Evolutionary conservation across 2,797 vertebrate genomes (phyloP).

Genomic region (Limnodromus scolopaceus): DNA sequence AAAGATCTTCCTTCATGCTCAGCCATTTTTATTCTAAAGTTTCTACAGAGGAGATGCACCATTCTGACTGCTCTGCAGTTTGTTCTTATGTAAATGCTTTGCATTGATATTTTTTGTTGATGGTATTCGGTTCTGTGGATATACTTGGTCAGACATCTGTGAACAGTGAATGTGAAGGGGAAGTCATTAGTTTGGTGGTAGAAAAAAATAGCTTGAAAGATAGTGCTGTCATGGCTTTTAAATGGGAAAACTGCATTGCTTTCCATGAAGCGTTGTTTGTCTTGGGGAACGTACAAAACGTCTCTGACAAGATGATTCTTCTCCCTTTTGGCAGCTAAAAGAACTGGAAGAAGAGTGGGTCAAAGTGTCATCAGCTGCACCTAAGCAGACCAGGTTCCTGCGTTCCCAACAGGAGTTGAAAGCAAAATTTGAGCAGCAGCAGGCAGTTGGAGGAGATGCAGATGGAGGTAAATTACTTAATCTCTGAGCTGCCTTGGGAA

Average conservation of each 20-base stretch:
- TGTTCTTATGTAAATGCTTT: neutral
- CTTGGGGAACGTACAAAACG: neutral
- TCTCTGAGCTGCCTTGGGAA: neutral
- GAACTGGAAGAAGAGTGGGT: constrained; percentile 98
- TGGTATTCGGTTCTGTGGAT: neutral
- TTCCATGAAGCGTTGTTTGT: neutral
- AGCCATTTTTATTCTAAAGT: neutral
- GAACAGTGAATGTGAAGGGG: neutral
- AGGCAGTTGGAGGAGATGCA: constrained; percentile 86
- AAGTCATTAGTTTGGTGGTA: neutral
- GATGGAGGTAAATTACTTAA: constrained; percentile 82
- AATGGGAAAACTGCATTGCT: neutral
- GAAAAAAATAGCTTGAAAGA: neutral
- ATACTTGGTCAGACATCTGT: neutral
- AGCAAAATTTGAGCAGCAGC: constrained; percentile 94
- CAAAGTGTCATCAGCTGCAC: constrained; percentile 86
- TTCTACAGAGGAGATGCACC: neutral
- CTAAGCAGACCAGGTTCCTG: constrained; percentile 92
- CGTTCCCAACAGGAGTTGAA: constrained; percentile 97
- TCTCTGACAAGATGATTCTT: neutral
- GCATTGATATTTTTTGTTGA: neutral
- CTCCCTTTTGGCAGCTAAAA: constrained; percentile 84
- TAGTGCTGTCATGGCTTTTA: neutral
- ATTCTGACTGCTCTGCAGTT: neutral
- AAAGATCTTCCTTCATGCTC: neutral